Conservation (phyloP, 2,113 vertebrate species). For the Rousettus leschenaultii region DNA sequence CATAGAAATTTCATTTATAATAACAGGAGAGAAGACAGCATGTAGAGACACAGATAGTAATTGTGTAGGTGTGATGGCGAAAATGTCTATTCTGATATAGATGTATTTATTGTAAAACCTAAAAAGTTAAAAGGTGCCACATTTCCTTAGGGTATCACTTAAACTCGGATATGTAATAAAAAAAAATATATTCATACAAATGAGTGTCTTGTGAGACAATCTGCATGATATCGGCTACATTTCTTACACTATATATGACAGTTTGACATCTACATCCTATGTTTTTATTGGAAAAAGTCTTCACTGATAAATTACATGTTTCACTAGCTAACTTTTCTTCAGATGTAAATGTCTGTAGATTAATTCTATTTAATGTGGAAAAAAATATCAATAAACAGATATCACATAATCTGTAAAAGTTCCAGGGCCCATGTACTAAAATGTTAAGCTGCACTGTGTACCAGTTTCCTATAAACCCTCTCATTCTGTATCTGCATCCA, state of each 20-base stretch:
- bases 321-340: conserved; percentile 1
- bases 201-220: neutral
- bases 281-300: neutral
- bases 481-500: neutral
- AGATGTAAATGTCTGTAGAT: neutral
- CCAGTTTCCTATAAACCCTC: neutral
- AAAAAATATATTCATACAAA: conserved; percentile 1
- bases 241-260: conserved; percentile 42
- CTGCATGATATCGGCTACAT: conserved; percentile 32
- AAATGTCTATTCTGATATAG: neutral
- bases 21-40: neutral
- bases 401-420: neutral
- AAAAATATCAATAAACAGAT: neutral
- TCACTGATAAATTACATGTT: neutral
- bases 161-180: neutral
- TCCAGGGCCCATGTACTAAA: neutral
- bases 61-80: neutral
- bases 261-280: conserved; percentile 30
- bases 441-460: neutral
- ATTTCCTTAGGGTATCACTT: neutral
- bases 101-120: neutral
- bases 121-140: neutral
- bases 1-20: neutral
- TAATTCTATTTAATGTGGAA: neutral
- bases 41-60: neutral